A percentile compares a stretch with the other conserved stretches of the same genome.
These are phyloP conservation scores for Archocentrus centrarchus DNA, from an alignment of 2,113 vertebrate genomes.

Conservation along the genomic window DNA sequence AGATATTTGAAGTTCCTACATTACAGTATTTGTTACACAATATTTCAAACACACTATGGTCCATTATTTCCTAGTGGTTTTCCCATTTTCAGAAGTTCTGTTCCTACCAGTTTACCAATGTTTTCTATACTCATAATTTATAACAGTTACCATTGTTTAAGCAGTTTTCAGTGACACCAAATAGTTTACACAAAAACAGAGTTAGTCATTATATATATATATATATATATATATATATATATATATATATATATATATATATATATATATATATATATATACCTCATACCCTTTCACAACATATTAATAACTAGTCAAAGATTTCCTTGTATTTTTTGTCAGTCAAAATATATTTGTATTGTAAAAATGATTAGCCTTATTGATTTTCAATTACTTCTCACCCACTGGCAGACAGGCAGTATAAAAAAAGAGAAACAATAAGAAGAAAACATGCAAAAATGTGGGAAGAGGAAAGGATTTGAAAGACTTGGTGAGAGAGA, in stretches of 20 bases:
- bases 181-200: background rate
- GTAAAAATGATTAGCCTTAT: conserved; percentile 33
- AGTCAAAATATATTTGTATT: conserved; percentile 46
- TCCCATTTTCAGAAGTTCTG: background rate
- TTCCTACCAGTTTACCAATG: background rate
- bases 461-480: conserved; percentile 8
- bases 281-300: background rate
- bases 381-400: conserved; percentile 50
- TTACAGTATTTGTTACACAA: background rate
- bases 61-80: background rate
- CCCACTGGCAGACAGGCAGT: background rate
- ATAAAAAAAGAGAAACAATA: background rate
- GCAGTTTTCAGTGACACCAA: background rate
- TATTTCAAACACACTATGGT: background rate
- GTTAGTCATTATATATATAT: background rate
- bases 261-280: no score
- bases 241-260: no score
- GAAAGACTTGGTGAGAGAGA: background rate
- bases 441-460: background rate
- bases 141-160: rapidly evolving
- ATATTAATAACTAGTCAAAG: conserved; percentile 6
- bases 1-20: background rate
- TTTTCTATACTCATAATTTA: background rate
- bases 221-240: background rate
- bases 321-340: conserved; percentile 29